Evolutionary conservation across 2,888 invertebrate species (phyloP), one percentile per base, ranked within the genome.

Genomic region (Tenthredo mesomela): DNA sequence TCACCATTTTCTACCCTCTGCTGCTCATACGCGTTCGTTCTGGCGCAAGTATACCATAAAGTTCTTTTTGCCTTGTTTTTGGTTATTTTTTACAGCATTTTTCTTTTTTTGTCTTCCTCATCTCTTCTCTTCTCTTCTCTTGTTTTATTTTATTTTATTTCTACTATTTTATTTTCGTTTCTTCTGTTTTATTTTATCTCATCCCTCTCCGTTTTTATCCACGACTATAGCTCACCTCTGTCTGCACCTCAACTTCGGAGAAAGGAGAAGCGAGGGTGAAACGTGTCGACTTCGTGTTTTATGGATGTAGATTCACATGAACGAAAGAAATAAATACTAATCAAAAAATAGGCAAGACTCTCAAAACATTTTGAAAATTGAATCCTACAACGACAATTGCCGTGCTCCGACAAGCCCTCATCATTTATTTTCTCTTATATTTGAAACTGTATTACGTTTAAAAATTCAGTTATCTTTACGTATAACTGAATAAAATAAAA

Each of bases 11-110:
- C 77, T 54, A 77, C 77, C 77, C 77, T 77, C 54, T 29, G 77
- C 50, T 77, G 77, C 77, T 77, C 77, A 77, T 54, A 54, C 77
- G 77, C 77, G 77, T 77, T 77, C 29, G 33, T 77, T 77, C 77
- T 77, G 54, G 33, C n/a, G 77, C 77, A 54, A 77, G 77, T 54
- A 50, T 50, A 77, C 77, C 50, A 77, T 77, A 77, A 77, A 77
- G 77, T 77, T 77, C 54, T 47, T 75, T 75, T 75, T 47, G 15
- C 29, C 47, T 54, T 73, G 18, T 73, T 73, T 33, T 77, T 54
- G 77, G 73, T 73, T 73, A 73, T 73, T 73, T 73, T 73, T 73
- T 40, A 43, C 25, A 43, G 43, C 73, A 18, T 75, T 40, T 10
- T 75, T 75, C 47, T 33, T 33, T 37, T 33, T 54, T 54, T 43